These are phyloP conservation scores for Patella ulyssiponensis DNA, from an alignment of 2,888 invertebrate genomes.

Conservation along the genomic window DNA sequence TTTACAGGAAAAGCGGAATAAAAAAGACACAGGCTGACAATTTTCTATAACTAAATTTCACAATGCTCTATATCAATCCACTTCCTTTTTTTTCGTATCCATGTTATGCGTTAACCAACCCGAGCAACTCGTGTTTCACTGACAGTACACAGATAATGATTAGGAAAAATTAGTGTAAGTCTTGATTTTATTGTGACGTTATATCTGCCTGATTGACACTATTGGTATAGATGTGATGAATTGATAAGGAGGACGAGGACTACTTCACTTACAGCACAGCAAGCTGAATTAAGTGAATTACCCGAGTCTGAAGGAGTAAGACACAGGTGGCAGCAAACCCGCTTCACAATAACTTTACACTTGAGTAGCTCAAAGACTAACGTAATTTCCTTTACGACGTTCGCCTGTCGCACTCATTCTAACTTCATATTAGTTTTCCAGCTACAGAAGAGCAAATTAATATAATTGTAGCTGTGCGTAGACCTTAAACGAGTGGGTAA, in stretches of 20 bases:
- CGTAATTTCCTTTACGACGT: constrained; percentile 6
- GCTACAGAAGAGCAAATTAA: not conserved
- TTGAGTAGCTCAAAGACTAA: constrained; percentile 5
- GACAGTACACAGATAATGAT: too few species aligned
- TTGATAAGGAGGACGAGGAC: not conserved
- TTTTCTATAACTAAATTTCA: too few species aligned
- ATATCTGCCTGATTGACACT: too few species aligned
- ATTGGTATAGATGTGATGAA: too few species aligned
- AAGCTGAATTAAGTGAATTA: constrained; percentile 1
- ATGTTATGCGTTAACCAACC: too few species aligned
- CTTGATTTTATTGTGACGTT: too few species aligned
- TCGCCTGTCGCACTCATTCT: constrained; percentile 4
- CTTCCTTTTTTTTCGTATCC: too few species aligned
- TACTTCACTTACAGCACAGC: not conserved
- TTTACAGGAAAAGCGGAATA: too few species aligned
- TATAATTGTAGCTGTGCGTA: constrained; percentile 7
- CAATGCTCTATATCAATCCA: too few species aligned
- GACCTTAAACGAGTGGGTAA: constrained; percentile 10
- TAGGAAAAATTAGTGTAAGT: too few species aligned
- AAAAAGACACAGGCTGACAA: too few species aligned
- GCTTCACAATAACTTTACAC: constrained; percentile 3
- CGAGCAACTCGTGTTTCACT: too few species aligned
- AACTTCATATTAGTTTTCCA: constrained; percentile 10
- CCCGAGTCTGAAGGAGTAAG: constrained; percentile 7
- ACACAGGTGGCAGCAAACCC: constrained; percentile 6